Base-by-base conservation (phyloP, 2,888 invertebrate genomes). In the Apeira syringaria region DNA sequence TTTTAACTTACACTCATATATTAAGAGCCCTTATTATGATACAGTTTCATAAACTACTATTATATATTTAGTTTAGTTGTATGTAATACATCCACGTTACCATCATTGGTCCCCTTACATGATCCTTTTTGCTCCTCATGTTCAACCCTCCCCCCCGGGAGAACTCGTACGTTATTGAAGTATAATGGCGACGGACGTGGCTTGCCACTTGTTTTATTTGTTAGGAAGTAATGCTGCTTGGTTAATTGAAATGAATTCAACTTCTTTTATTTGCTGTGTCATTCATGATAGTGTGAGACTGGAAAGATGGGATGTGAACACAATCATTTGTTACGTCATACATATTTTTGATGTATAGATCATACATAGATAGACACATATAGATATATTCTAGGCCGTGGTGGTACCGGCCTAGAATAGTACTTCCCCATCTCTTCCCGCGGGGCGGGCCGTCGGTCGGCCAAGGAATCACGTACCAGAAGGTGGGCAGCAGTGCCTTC, bases 121-220 rank as follows among this genome's bases (percentile, higher is more conserved):
- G 47, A 69, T 68, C 69, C 67, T 69, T 78, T 83, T 83, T 82
- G 67, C 64, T 80, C 65, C 68, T 70, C 50, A 58, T 59, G 65
- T 75, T 74, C 72, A 68, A 72, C 77, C 75, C 77, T 76, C 43
- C 34, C 5, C n/a, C 29, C 40, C 38, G 40, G 48, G 42, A 42
- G 33, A 30, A 36, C 41, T 42, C 61, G 67, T 66, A 71, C 61
- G 57, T 68, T 74, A 74, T 74, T 64, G 66, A 60, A 63, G 64
- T 65, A 68, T 68, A 66, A 67, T 68, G 68, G 66, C 61, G 58
- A 68, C 66, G 69, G 69, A 74, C 67, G 66, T 63, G 57, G 40
- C n/a, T n/a, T n/a, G n/a, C n/a, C 50, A 52, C 46, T 68, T 60
- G 65, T 71, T 74, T 72, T 72, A 66, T 78, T 78, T 66, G 63